These are phyloP conservation scores for Pseudeuparius sepicola DNA, from an alignment of 2,888 invertebrate genomes.

Conservation along the genomic window DNA sequence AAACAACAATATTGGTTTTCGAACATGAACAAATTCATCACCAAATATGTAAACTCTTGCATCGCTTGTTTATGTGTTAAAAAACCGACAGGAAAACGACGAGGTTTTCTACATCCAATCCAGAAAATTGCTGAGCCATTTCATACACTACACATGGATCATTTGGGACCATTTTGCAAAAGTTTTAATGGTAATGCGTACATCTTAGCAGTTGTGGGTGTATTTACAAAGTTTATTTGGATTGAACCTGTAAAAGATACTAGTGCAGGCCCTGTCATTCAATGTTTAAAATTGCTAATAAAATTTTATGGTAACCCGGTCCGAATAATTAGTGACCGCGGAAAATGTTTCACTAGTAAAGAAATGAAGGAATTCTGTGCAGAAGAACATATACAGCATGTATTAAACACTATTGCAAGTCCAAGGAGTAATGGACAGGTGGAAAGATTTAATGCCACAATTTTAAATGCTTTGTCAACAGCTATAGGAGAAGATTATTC, in stretches of 20 bases:
- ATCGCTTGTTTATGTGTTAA: slow-evolving; percentile 27
- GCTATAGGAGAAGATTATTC: not conserved
- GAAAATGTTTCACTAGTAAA: slow-evolving; percentile 11
- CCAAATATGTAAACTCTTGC: slow-evolving; percentile 27
- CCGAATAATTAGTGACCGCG: slow-evolving; percentile 10
- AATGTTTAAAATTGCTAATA: slow-evolving; percentile 8
- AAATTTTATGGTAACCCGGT: not conserved
- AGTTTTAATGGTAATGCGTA: slow-evolving; percentile 9
- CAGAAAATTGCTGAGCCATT: slow-evolving; percentile 20
- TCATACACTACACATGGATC: slow-evolving; percentile 23
- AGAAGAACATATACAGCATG: slow-evolving; percentile 5
- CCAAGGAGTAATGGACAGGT: slow-evolving; percentile 10
- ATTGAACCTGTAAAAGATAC: slow-evolving; percentile 13
- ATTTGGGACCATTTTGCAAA: slow-evolving; percentile 23
- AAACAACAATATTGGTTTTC: slow-evolving; percentile 21
- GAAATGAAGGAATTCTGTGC: slow-evolving; percentile 5
- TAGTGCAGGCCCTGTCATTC: not conserved
- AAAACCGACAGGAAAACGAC: slow-evolving; percentile 20
- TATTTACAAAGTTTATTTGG: slow-evolving; percentile 21
- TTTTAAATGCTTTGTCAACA: slow-evolving; percentile 4
- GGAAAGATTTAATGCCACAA: slow-evolving; percentile 7
- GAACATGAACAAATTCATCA: slow-evolving; percentile 18
- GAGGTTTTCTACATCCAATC: slow-evolving; percentile 22
- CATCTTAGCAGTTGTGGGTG: too few relatives aligned
- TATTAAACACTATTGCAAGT: slow-evolving; percentile 9